Base-by-base conservation (phyloP, 2,113 vertebrate genomes). In the Blennius ocellaris region DNA sequence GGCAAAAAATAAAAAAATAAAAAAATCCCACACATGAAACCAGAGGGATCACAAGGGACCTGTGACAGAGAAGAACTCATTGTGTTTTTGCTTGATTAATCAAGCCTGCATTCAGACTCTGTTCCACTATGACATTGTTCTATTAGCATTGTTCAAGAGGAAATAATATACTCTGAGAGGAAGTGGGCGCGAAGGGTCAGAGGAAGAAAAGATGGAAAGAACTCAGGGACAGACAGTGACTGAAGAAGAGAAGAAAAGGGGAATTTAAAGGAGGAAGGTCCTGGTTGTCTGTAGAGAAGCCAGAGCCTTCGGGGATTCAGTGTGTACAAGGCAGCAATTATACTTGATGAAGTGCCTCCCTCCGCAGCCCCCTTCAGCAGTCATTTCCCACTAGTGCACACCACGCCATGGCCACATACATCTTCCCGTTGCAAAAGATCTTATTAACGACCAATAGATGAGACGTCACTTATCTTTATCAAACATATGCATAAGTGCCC, bases 381-480 rank as follows among this genome's bases (percentile, higher is more conserved):
- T 82, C 83, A 86, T 88, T 89, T 84, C 85, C 89, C 89, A 76
- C 83, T 54, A 78, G 88, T 80, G 81, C 62, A 80, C 81, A 52
- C 72, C 86, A 73, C 59, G 11, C 84, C 92, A 86, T 65, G 84
- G 83, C 75, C 73, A 80, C 80, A 80, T 80, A 81, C 81, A 86
- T 89, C 80, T 84, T 86, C 90, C 89, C 79, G 83, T 37, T 81
- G 80, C 92, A 92, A 92, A 92, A 86, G 88, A 92, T 91, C 91
- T 96, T 95, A 96, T 96, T 96, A 95, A 93, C 87, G 60, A 84
- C 85, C 85, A 93, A 89, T 85, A 89, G 91, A 96, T 94, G 93
- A 93, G 89, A 89, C 92, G 78, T 63, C 84, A 92, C 93, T 95
- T 96, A 95, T 96, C 95, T 92, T 76, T 87, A 91, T 93, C 94